phyloP scores from a whole-genome alignment of 1,140 invertebrate species.

The Hypothenemus hampei region DNA sequence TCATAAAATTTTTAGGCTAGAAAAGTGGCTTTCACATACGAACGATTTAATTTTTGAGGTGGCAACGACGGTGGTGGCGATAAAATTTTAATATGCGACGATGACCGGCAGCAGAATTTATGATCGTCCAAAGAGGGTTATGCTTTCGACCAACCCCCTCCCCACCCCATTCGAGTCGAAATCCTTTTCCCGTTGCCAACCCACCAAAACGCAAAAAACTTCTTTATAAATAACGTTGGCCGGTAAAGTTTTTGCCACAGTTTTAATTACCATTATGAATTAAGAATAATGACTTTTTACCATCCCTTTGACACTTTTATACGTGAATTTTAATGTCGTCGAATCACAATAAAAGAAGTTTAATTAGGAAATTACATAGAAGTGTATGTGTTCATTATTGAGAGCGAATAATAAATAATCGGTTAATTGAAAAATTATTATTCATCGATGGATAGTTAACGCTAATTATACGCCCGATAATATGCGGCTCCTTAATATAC shows the following conservation, averaged over 20 bases:
- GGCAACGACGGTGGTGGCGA: conserved; percentile 16
- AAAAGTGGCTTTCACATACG: no score
- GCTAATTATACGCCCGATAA: conserved; percentile 12
- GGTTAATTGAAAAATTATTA: conserved; percentile 14
- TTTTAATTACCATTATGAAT: no score
- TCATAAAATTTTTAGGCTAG: no score
- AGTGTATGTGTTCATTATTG: no score
- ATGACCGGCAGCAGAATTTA: conserved; percentile 28
- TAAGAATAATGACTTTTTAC: no score
- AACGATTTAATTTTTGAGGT: conserved; percentile 23
- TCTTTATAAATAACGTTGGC: conserved; percentile 1
- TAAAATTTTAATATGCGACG: conserved; percentile 29
- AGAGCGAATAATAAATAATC: conserved; percentile 5
- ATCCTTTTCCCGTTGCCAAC: no score
- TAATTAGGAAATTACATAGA: no score
- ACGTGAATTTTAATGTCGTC: no score
- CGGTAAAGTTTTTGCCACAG: not conserved
- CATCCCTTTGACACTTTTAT: no score
- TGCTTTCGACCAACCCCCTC: conserved; percentile 16
- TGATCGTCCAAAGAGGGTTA: conserved; percentile 24
- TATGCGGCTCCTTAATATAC: conserved; percentile 9
- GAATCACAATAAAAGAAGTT: no score
- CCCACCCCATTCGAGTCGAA: not conserved
- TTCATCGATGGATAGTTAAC: conserved; percentile 7
- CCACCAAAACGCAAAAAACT: no score